Evolutionary conservation across 2,797 vertebrate genomes (phyloP).

Genomic region (Neoniphon sammara): DNA sequence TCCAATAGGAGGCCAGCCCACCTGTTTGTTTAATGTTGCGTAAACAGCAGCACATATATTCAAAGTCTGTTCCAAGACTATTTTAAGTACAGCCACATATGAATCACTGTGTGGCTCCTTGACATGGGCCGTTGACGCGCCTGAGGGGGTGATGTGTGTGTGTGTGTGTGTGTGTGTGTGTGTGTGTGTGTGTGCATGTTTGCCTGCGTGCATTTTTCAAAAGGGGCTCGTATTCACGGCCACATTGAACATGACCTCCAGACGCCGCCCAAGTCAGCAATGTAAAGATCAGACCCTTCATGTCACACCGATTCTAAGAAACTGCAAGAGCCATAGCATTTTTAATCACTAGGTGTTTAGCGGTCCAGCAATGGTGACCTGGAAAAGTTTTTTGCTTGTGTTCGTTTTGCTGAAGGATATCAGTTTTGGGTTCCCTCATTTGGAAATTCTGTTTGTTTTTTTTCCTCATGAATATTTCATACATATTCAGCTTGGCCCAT

Average conservation of each 20-base stretch:
- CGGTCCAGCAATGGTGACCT: too few species aligned
- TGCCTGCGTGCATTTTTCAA: conserved; percentile 8
- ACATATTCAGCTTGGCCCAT: neutral
- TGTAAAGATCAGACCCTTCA: conserved; percentile 28
- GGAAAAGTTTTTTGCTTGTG: too few species aligned
- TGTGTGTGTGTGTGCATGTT: conserved; percentile 18
- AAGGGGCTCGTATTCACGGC: conserved; percentile 11
- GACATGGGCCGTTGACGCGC: conserved; percentile 39
- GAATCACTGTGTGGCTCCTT: conserved; percentile 58
- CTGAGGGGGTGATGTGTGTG: conserved; percentile 22
- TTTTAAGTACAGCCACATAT: conserved; percentile 47
- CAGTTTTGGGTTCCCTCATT: conserved; percentile 5
- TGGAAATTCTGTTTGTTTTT: conserved; percentile 39
- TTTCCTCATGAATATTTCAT: conserved; percentile 45
- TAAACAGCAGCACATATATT: conserved; percentile 35
- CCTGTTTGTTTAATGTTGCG: conserved; percentile 37
- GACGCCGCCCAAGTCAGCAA: conserved; percentile 35
- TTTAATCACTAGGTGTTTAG: too few species aligned
- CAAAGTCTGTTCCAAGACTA: conserved; percentile 21
- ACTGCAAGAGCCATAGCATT: conserved; percentile 1
- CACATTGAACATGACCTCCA: conserved; percentile 8
- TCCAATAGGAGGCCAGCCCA: conserved; percentile 27
- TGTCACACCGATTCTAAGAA: neutral
- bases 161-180: conserved; percentile 2
- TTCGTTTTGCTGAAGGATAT: conserved; percentile 6